Percentiles rank a stretch among this genome's conserved stretches.
phyloP scores from a whole-genome alignment of 2,888 invertebrate genomes.

The Ctenicera cuprea region DNA sequence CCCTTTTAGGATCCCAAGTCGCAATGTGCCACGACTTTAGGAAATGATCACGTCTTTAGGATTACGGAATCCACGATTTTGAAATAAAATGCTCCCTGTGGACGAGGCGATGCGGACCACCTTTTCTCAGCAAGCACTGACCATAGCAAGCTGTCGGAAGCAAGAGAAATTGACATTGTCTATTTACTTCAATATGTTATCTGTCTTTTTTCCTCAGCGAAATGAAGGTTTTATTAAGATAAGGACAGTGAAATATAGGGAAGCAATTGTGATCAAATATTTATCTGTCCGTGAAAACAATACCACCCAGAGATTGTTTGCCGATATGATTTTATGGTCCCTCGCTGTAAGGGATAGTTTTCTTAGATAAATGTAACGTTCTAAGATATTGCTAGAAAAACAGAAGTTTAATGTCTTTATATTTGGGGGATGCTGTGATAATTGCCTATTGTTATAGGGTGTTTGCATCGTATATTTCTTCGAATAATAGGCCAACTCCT shows the following conservation, averaged over 20 bases:
- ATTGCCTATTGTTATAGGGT: constrained; percentile 40
- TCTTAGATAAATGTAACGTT: constrained; percentile 38
- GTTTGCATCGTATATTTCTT: constrained; percentile 38
- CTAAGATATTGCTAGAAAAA: constrained; percentile 43
- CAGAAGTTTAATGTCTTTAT: constrained; percentile 49
- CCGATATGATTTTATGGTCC: constrained; percentile 52
- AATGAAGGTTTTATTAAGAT: constrained; percentile 46
- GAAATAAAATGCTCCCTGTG: constrained; percentile 15
- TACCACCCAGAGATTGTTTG: constrained; percentile 40
- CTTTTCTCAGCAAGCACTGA: constrained; percentile 29
- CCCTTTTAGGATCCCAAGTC: constrained; percentile 20
- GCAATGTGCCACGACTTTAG: constrained; percentile 23
- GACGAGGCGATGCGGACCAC: constrained; percentile 9
- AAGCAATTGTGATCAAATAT: constrained; percentile 51
- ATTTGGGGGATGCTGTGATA: constrained; percentile 36
- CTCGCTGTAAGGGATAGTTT: constrained; percentile 34
- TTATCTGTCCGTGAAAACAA: constrained; percentile 50
- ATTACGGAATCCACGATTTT: constrained; percentile 17
- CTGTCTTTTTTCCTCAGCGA: constrained; percentile 33
- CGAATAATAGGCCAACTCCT: constrained; percentile 29
- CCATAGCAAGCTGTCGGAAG: constrained; percentile 27
- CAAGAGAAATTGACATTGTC: constrained; percentile 43
- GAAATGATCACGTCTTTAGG: constrained; percentile 30
- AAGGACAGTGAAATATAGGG: constrained; percentile 38
- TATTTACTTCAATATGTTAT: constrained; percentile 43